Evolutionary conservation across 2,797 vertebrate species (phyloP), one percentile per base, ranked within the genome.

Genomic region (Protosalanx chinensis): DNA sequence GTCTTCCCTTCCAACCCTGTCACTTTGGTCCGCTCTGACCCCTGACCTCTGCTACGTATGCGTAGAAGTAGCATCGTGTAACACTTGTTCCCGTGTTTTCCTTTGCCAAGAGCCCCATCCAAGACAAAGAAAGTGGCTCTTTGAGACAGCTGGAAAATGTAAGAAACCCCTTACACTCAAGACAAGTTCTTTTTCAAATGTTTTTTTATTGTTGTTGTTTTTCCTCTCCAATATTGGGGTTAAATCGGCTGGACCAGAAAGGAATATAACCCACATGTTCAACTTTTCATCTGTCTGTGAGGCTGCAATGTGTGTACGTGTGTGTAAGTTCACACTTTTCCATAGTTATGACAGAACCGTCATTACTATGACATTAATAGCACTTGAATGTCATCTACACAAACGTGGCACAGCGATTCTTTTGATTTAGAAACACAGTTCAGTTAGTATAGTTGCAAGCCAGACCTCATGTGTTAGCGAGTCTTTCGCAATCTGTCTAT

Each of bases 111-210:
- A 92, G 79, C 65, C 84, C 86, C 74, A 72, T 78, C 81, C 82
- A 80, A 78, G 88, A 86, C 4, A 87, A 83, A 82, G 85, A 87
- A 68, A 86, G 84, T 81, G 82, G 76, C 64, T 85, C 89, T 91
- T 88, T 92, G 90, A 92, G 87, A 86, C 88, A 87, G 70, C 92
- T 91, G 90, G 86, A 91, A 89, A 89, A 82, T 91, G 91, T 91
- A 92, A 92, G 68, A 69, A 20, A 33, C 23, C 27, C 18, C 27
- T 8, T 35, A 58, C 16, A 61, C 61, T 73, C 68, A 15, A 1
- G 51, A 58, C 6, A 5, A 4, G 70, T 27, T 16, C 20, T 13
- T 66, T 64, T 46, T 2, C 33, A 35, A 13, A 46, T 35, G 61
- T 72, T 81, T 78, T 68, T 81, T 68, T 30, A 27, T 27, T 27